A percentile compares a stretch with the other conserved stretches of the same genome.
Evolutionary conservation across 2,113 vertebrate genomes (phyloP).

Genomic region (Silurus glanis): DNA sequence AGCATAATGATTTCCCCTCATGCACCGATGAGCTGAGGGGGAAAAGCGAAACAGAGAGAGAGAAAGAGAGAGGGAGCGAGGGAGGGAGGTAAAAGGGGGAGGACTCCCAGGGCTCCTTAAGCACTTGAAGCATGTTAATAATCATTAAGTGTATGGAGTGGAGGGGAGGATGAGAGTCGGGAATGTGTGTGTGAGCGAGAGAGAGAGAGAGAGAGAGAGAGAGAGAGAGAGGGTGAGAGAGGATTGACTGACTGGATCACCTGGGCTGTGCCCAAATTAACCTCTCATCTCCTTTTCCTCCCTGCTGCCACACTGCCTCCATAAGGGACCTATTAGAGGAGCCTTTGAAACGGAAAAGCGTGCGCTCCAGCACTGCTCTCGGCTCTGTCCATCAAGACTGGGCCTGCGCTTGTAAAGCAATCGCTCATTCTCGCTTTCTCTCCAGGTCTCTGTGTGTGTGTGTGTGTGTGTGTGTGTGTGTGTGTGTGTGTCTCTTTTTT

Average conservation of each 20-base stretch:
- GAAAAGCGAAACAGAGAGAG: conserved; percentile 70
- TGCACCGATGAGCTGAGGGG: conserved; percentile 67
- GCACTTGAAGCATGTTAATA: conserved; percentile 84
- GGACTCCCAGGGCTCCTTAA: conserved; percentile 81
- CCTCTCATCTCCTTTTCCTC: conserved; percentile 63
- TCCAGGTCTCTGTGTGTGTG: background rate
- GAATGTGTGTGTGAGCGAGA: conserved; percentile 17
- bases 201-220: background rate
- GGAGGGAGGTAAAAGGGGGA: conserved; percentile 55
- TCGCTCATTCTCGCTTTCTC: conserved; percentile 18
- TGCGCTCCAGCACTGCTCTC: conserved; percentile 39
- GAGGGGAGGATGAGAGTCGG: conserved; percentile 77
- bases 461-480: conserved; percentile 5
- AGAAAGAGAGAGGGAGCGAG: conserved; percentile 66
- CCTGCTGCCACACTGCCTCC: conserved; percentile 52
- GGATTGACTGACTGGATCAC: conserved; percentile 72
- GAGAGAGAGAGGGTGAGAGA: conserved; percentile 7
- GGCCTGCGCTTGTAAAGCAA: conserved; percentile 31
- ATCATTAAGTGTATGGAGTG: conserved; percentile 82
- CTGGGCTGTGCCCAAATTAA: conserved; percentile 86
- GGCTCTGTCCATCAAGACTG: conserved; percentile 54
- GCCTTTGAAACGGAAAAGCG: conserved; percentile 56
- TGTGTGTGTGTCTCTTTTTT: conserved; percentile 41
- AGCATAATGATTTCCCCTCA: conserved; percentile 65
- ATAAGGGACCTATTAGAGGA: conserved; percentile 63